A percentile compares a stretch with the other conserved stretches of the same genome.
phyloP scores from a whole-genome alignment of 37 sponge, comb jelly and placozoan genomes.

The Mnemiopsis leidyi region DNA sequence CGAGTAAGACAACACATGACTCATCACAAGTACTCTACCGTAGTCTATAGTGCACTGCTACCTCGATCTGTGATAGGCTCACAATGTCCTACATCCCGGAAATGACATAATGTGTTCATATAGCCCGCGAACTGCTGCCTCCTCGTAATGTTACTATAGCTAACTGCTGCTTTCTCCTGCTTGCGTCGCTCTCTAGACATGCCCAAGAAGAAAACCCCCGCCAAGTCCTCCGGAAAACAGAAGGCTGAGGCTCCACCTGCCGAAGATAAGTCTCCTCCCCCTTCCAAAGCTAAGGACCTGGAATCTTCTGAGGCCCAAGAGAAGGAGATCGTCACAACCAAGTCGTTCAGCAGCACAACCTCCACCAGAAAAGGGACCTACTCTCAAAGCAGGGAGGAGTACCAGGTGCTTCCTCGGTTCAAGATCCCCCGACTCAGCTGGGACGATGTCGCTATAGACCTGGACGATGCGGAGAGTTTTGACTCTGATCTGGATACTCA shows the following conservation, averaged over 20 bases:
- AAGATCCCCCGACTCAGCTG: background rate
- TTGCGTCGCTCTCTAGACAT: background rate
- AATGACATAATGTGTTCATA: background rate
- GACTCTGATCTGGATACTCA: constrained; percentile 9
- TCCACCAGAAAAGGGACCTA: background rate
- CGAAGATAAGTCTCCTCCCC: background rate
- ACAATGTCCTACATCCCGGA: background rate
- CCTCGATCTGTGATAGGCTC: background rate
- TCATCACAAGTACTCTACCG: too few species aligned
- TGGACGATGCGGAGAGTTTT: background rate
- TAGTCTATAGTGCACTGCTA: background rate
- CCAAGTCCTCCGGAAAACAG: background rate
- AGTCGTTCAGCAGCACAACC: background rate
- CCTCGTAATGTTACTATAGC: background rate
- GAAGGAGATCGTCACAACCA: background rate
- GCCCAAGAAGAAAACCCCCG: background rate
- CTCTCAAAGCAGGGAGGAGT: background rate
- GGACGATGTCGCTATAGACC: background rate
- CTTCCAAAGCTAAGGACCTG: background rate
- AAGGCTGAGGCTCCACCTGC: background rate
- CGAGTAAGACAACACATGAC: too few species aligned
- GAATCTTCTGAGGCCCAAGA: background rate
- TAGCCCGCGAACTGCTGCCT: background rate
- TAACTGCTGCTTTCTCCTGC: background rate
- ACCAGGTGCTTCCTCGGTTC: background rate